Percentiles rank a stretch among this genome's conserved stretches.
Evolutionary conservation across 2,113 vertebrate genomes (phyloP).

Genomic region (Budorcas taxicolor): DNA sequence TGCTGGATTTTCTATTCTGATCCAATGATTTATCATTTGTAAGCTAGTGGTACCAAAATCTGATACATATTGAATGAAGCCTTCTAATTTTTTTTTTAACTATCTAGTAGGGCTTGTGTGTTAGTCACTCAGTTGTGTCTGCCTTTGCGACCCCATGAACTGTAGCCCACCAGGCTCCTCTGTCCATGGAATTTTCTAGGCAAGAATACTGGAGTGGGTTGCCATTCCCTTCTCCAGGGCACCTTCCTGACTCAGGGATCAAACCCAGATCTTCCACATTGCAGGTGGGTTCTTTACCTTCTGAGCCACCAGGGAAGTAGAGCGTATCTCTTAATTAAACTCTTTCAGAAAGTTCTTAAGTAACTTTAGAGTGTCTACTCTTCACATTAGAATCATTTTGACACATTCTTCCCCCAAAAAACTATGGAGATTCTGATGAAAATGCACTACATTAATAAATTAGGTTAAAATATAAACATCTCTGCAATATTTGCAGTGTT

Average conservation of each 20-base stretch:
- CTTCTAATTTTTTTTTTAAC: not conserved
- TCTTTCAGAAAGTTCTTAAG: not conserved
- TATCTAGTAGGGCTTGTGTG: not conserved
- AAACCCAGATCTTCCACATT: too few species aligned
- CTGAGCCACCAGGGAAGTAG: too few species aligned
- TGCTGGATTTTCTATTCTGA: not conserved
- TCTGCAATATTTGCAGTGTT: not conserved
- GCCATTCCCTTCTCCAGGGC: too few species aligned
- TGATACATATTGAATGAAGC: not conserved
- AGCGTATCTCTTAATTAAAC: not conserved
- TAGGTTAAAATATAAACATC: not conserved
- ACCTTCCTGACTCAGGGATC: too few species aligned
- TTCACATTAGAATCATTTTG: not conserved
- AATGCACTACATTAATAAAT: not conserved
- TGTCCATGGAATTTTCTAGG: too few species aligned
- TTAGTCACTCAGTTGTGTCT: too few species aligned
- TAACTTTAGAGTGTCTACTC: not conserved
- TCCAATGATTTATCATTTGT: not conserved
- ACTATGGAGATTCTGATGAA: not conserved
- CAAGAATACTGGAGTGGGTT: too few species aligned
- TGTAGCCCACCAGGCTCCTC: too few species aligned
- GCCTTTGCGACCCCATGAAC: too few species aligned
- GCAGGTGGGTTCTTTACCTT: too few species aligned
- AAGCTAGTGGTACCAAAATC: not conserved
- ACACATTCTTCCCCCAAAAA: not conserved